Evolutionary conservation across 2,797 vertebrate species (phyloP).

Genomic region (Halcyon chelicuti): DNA sequence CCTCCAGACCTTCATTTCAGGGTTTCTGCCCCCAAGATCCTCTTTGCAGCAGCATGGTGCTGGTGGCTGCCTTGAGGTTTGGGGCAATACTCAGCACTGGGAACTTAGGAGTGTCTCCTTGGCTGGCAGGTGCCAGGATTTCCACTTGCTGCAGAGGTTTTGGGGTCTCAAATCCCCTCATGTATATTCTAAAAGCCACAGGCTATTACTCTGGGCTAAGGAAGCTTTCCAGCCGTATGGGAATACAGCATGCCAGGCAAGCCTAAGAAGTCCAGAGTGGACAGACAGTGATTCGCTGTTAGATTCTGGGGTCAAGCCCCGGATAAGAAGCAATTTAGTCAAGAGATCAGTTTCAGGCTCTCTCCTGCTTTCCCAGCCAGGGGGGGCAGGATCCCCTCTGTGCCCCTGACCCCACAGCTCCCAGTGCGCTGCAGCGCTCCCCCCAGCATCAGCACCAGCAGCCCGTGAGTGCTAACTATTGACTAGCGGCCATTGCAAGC

Average conservation of each 20-base stretch:
- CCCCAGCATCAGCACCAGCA: accelerated
- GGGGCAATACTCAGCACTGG: accelerated
- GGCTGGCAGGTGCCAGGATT: background rate
- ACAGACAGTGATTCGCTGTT: background rate
- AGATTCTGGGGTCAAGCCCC: background rate
- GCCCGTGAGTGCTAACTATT: background rate
- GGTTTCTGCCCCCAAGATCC: background rate
- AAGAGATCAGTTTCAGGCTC: background rate
- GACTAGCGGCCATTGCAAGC: background rate
- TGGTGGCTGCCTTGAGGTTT: background rate
- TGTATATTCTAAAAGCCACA: background rate
- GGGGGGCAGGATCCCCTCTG: background rate
- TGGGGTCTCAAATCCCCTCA: background rate
- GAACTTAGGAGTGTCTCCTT: background rate
- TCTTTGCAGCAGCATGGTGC: accelerated
- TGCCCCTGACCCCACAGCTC: accelerated
- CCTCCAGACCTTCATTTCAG: background rate
- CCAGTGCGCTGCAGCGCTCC: accelerated
- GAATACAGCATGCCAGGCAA: accelerated
- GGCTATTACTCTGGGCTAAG: background rate
- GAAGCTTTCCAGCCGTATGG: background rate
- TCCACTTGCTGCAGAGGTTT: accelerated
- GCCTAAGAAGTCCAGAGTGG: background rate
- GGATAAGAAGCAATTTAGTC: background rate
- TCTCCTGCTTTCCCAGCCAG: background rate